Conservation (phyloP, 2,113 vertebrate species). For the Eudorcas thomsonii region DNA sequence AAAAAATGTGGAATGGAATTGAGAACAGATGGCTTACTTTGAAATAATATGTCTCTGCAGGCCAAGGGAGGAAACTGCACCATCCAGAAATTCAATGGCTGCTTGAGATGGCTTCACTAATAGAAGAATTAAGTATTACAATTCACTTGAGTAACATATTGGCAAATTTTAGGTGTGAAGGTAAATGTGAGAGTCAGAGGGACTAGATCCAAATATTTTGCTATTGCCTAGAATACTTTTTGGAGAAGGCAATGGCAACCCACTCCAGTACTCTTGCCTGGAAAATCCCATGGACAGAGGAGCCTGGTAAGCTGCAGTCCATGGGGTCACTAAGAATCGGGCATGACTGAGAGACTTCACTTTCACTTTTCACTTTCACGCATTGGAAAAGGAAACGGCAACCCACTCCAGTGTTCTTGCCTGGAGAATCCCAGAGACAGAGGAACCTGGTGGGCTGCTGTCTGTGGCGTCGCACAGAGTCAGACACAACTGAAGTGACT, state of each 20-base stretch:
- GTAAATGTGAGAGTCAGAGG: neutral
- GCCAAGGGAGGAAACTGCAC: neutral
- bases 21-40: slow-evolving; percentile 32
- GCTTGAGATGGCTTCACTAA: neutral
- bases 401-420: too few species aligned
- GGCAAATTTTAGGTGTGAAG: slow-evolving; percentile 8
- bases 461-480: too few species aligned
- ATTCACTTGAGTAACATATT: neutral
- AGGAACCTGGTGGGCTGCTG: too few species aligned
- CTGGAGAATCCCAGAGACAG: too few species aligned
- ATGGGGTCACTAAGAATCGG: too few species aligned
- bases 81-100: neutral
- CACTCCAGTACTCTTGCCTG: too few species aligned
- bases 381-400: too few species aligned
- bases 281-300: too few species aligned
- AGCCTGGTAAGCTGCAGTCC: too few species aligned
- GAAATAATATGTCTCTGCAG: neutral
- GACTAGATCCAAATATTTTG: slow-evolving; percentile 1
- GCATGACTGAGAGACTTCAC: too few species aligned
- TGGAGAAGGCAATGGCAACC: too few species aligned
- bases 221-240: neutral
- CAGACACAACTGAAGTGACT: rapidly evolving
- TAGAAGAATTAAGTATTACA: slow-evolving; percentile 26
- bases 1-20: neutral
- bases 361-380: too few species aligned